Evolutionary conservation across 2,797 vertebrate genomes (phyloP), one percentile per base, ranked within the genome.

Genomic region (Chelon auratus): DNA sequence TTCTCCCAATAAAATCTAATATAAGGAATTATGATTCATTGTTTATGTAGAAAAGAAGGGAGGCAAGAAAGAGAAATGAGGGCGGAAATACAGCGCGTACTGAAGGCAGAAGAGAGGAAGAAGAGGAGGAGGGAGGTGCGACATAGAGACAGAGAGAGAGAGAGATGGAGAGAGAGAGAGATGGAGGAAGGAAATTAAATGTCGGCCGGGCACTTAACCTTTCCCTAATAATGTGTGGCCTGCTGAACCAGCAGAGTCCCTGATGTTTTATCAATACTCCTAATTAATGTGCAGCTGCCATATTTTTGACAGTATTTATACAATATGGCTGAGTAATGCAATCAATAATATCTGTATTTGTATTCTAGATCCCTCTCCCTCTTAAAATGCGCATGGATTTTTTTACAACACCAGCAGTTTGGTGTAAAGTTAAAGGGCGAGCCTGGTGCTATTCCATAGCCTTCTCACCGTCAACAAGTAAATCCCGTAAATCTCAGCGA

Each of bases 241-340:
- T 93, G 93, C 92, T 93, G 91, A 94, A 91, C 90, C 89, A 91
- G 91, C 91, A 91, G 62, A 89, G 68, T 77, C 69, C 75, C 76
- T 86, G 88, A 92, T 86, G 89, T 90, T 90, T 92, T 77, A 92
- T 92, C 92, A 89, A 92, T 93, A 93, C 69, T 87, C 71, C 82
- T 91, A 93, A 94, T 93, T 92, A 93, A 91, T 89, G 87, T 83
- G 85, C 74, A 60, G 77, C 85, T 86, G 87, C 87, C 87, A 88
- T 82, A 87, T 86, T 91, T 91, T 78, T 87, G 89, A 91, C 84
- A 87, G 86, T 83, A 85, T 91, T 89, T 89, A 75, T 75, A 87
- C 84, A 90, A 91, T 83, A 86, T 82, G 80, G 80, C 80, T 78
- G 81, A 86, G 75, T 87, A 92, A 88, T 85, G 73, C 70, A 60